phyloP scores from a whole-genome alignment of 2,888 invertebrate genomes.

The Rotaria macrura region DNA sequence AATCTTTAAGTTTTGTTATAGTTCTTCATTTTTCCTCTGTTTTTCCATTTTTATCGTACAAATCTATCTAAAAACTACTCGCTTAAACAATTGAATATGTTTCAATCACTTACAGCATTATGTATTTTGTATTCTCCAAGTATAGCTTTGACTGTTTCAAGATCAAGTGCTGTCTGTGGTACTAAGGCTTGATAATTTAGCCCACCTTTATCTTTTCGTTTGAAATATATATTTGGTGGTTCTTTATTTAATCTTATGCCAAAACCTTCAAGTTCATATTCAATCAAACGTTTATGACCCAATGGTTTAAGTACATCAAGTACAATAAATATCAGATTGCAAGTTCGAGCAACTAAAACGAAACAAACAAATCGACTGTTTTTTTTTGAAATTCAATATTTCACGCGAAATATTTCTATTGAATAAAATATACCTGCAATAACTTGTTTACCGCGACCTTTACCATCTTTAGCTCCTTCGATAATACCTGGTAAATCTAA shows the following conservation, averaged over 20 bases:
- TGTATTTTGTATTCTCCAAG: conserved; percentile 94
- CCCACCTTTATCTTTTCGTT: conserved; percentile 95
- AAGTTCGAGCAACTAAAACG: conserved; percentile 70
- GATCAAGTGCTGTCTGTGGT: conserved; percentile 55
- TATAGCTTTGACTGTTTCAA: conserved; percentile 85
- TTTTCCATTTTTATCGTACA: too few relatives aligned
- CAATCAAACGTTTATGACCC: conserved; percentile 84
- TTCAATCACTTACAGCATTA: conserved; percentile 62
- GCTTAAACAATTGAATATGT: too few relatives aligned
- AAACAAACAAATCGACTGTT: too few relatives aligned
- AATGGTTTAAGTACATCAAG: conserved; percentile 92
- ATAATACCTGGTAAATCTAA: conserved; percentile 98
- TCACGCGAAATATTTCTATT: neutral
- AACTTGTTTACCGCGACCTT: conserved; percentile 93
- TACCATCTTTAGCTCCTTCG: conserved; percentile 98
- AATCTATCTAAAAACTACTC: too few relatives aligned
- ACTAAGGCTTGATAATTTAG: conserved; percentile 85
- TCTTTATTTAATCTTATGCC: conserved; percentile 84
- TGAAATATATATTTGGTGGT: conserved; percentile 89
- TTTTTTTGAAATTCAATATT: neutral
- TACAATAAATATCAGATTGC: conserved; percentile 91
- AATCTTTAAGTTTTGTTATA: too few relatives aligned
- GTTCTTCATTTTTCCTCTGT: too few relatives aligned
- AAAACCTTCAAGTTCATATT: conserved; percentile 96
- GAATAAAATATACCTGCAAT: conserved; percentile 60